Evolutionary conservation across 2,113 vertebrate species (phyloP), one percentile per base, ranked within the genome.

Genomic region (Butorides virescens): DNA sequence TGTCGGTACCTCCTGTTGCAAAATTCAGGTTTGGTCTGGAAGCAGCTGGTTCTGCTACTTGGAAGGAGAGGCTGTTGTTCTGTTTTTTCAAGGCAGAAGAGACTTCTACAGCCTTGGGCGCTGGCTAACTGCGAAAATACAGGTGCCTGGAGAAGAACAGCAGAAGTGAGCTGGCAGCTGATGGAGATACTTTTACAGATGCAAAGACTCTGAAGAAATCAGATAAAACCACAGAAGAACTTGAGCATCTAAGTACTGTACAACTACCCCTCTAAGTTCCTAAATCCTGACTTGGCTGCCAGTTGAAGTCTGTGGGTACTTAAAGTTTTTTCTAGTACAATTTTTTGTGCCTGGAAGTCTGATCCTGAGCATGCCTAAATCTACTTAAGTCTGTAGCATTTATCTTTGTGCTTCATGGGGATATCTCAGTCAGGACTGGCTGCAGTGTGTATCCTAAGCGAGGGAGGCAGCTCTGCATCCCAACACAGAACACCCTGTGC

Each of bases 301-400:
- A 30, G 5, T 39, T 94, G 88, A 92, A 88, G 58, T 66, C 74
- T 79, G 44, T 91, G 90, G 87, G 50, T 94, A 93, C 44, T 73
- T 68, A 11, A 72, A 66, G 8, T 23, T 83, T 71, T 91, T 90
- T 72, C 15, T 56, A 88, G 94, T 73, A 86, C 62, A 32, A 15
- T 27, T 86, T 65, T 71, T 66, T 86, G 74, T 96, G 92, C 88
- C 85, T 96, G 62, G 50, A 92, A 62, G 55, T 70, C 62, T 90
- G 42, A 55, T 87, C 32, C 58, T 88, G 71, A 90, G 93, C 92
- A 92, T 77, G 81, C 59, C 85, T 93, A 73, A 62, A 53, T 81
- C 53, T 76, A 30, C 66, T 75, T 85, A 61, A 56, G 26, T 88
- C 49, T 91, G 73, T 85, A 94, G 90, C 77, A 82, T 52, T 81